phyloP scores from a whole-genome alignment of 2,797 vertebrate species.

The Liasis olivaceus region DNA sequence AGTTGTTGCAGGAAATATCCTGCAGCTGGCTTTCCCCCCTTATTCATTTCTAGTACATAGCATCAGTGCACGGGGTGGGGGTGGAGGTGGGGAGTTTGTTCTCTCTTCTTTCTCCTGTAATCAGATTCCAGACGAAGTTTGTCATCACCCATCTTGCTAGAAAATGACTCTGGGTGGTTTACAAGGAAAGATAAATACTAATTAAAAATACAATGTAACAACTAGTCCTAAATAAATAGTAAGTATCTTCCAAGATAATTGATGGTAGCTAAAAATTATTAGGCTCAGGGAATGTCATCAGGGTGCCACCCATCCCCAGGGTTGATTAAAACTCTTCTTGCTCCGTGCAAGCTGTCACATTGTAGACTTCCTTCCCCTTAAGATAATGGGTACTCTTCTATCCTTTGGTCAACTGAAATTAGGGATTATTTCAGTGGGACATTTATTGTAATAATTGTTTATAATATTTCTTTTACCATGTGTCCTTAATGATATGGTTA shows the following conservation, averaged over 20 bases:
- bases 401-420: slow-evolving; percentile 66
- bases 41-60: slow-evolving; percentile 53
- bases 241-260: too few species aligned
- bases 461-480: slow-evolving; percentile 71
- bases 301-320: too few species aligned
- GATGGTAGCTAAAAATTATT: too few species aligned
- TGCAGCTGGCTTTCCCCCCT: slow-evolving; percentile 12
- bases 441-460: slow-evolving; percentile 72
- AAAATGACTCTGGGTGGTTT: too few species aligned
- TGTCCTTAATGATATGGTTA: slow-evolving; percentile 65
- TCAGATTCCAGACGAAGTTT: slow-evolving; percentile 59
- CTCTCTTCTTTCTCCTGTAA: slow-evolving; percentile 46
- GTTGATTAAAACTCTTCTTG: too few species aligned
- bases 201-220: too few species aligned
- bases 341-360: background rate
- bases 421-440: slow-evolving; percentile 56
- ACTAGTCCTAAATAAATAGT: too few species aligned
- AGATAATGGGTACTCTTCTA: slow-evolving; percentile 56
- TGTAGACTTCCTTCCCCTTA: slow-evolving; percentile 64
- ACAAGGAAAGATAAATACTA: too few species aligned
- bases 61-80: slow-evolving; percentile 10
- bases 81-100: background rate
- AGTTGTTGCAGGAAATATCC: background rate
- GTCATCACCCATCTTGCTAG: background rate
- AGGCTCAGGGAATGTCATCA: too few species aligned